Base-by-base conservation (phyloP, 2,888 invertebrate species). In the Sesamia inferens region DNA sequence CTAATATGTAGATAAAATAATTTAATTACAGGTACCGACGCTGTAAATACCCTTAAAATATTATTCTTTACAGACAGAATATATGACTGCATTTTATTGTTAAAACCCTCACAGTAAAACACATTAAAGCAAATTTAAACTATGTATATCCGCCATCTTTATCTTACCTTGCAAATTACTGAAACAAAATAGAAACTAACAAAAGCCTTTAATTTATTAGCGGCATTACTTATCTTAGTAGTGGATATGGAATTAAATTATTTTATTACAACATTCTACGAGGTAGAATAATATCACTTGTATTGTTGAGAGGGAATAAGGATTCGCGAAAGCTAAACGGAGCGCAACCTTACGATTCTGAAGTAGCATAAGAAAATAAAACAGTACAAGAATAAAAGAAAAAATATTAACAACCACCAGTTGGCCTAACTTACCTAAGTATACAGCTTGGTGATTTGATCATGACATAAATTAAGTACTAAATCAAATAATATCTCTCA, bases 141-240 rank as follows among this genome's bases (percentile, higher is more conserved):
- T 80, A 83, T 78, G 79, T 65, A 82, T 77, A 79, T 82, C 75
- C 79, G 76, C 84, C 82, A 82, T 78, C 82, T 82, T 85, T 83
- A 81, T 85, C 87, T 83, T 78, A 83, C 86, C 84, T 85, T 84
- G 82, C 82, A 85, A 87, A 88, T 87, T 88, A 88, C 87, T 89
- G 88, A 91, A 92, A 89, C 90, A 88, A 87, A 90, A 91, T 87
- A 88, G 87, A 89, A 91, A 90, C 90, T 87, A 85, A 90, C 89
- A 89, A 90, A 91, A 91, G 90, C 89, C 83, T 68, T 87, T 87
- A 87, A 93, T 92, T 92, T 92, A 93, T 92, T 86, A 85, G 84
- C 22, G 76, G 81, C 90, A 92, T 92, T 92, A 92, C 92, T 92
- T 90, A 89, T 90, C 89, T 85, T 57, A 58, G 82, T 83, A 87